Evolutionary conservation across 2,888 invertebrate genomes (phyloP).

Genomic region (Helleia helle): DNA sequence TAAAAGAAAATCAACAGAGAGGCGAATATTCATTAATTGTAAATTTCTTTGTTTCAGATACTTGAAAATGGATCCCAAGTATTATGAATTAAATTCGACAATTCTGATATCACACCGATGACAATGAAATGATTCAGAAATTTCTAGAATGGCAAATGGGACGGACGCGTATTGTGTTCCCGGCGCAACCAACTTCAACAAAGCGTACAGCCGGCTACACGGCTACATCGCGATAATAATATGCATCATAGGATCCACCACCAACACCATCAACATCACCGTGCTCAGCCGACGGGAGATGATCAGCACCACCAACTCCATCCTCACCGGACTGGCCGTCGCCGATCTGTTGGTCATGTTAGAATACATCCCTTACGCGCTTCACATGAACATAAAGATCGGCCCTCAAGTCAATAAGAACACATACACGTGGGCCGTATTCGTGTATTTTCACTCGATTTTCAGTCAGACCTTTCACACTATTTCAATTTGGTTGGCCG

Average conservation of each 20-base stretch:
- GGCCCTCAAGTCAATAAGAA: constrained; percentile 67
- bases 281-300: constrained; percentile 92
- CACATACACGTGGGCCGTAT: constrained; percentile 84
- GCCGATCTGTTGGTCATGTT: constrained; percentile 96
- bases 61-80: constrained; percentile 5
- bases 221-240: constrained; percentile 90
- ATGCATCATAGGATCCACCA: constrained; percentile 91
- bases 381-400: constrained; percentile 83
- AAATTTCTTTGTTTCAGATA: constrained; percentile 18
- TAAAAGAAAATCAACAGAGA: too few species aligned
- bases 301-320: constrained; percentile 92
- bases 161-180: constrained; percentile 70
- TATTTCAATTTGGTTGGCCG: constrained; percentile 94
- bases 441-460: constrained; percentile 92
- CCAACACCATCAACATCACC: constrained; percentile 93
- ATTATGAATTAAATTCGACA: constrained; percentile 4
- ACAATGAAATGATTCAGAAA: constrained; percentile 17
- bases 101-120: constrained; percentile 17
- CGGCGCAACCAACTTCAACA: constrained; percentile 75
- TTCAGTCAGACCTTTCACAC: constrained; percentile 92
- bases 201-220: constrained; percentile 82
- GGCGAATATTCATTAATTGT: too few species aligned
- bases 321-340: constrained; percentile 91
- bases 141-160: constrained; percentile 39
- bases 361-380: constrained; percentile 92